A percentile compares a stretch with the other conserved stretches of the same genome.
phyloP scores from a whole-genome alignment of 2,797 vertebrate species.

The Cheirogaleus major region DNA sequence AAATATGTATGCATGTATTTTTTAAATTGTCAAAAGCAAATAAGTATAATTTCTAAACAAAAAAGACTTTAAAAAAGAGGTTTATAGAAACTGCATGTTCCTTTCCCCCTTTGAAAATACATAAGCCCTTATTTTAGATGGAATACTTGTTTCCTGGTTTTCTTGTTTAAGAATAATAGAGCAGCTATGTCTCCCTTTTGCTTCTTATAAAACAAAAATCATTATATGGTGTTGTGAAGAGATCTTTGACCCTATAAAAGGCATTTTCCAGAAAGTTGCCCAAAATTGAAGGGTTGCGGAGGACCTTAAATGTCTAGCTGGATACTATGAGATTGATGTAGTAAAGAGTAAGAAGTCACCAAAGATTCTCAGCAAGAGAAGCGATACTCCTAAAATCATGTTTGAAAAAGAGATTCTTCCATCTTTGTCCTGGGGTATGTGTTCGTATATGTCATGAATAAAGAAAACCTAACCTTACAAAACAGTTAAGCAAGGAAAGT shows the following conservation, averaged over 20 bases:
- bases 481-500: not conserved
- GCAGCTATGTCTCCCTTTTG: not conserved
- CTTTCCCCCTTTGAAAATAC: not conserved
- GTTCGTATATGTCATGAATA: not conserved
- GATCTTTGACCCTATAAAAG: not conserved
- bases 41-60: not conserved
- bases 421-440: not conserved
- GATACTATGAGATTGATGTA: not conserved
- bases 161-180: constrained; percentile 5
- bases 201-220: not conserved
- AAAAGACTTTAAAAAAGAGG: not conserved
- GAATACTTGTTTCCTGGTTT: not conserved
- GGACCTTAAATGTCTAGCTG: not conserved
- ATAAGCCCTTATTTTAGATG: not conserved
- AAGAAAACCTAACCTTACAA: not conserved
- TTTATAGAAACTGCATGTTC: not conserved
- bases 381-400: not conserved
- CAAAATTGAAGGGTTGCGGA: not conserved
- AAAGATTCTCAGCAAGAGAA: not conserved
- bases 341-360: not conserved
- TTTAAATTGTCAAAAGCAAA: not conserved
- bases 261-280: not conserved
- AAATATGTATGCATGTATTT: not conserved
- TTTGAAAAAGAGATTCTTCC: not conserved
- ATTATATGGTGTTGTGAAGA: not conserved